These are phyloP conservation scores for Crepidodera aurea DNA, from an alignment of 2,888 invertebrate genomes.

Conservation along the genomic window DNA sequence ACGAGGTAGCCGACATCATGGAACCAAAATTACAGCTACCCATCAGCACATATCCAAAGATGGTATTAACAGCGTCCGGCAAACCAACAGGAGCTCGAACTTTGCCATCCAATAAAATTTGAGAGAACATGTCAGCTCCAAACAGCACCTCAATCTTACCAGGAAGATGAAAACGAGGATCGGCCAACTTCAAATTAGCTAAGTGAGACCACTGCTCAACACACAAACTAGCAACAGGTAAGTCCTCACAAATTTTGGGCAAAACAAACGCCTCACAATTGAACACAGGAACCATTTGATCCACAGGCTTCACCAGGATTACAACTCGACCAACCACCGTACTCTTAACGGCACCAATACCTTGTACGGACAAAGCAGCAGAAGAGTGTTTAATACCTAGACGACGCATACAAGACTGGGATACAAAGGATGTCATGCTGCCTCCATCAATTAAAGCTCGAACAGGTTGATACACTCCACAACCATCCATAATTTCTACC, in stretches of 20 bases:
- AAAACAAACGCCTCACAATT: conserved; percentile 3
- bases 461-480: no score
- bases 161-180: conserved; percentile 16
- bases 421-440: no score
- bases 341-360: no score
- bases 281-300: not conserved
- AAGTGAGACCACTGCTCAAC: not conserved
- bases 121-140: conserved; percentile 15
- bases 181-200: conserved; percentile 14
- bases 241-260: conserved; percentile 9
- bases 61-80: conserved; percentile 15
- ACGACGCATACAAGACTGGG: no score
- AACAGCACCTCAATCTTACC: conserved; percentile 3
- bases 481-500: no score
- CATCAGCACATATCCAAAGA: conserved; percentile 12
- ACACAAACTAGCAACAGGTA: not conserved
- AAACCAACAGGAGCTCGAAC: not conserved
- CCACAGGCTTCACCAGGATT: not conserved
- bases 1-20: not conserved
- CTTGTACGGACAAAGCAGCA: not conserved
- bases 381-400: not conserved
- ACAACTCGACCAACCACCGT: not conserved
- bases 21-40: not conserved
- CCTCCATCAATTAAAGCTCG: no score
- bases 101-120: not conserved